phyloP scores from a whole-genome alignment of 2,113 vertebrate genomes.

The Leucopsar rothschildi region DNA sequence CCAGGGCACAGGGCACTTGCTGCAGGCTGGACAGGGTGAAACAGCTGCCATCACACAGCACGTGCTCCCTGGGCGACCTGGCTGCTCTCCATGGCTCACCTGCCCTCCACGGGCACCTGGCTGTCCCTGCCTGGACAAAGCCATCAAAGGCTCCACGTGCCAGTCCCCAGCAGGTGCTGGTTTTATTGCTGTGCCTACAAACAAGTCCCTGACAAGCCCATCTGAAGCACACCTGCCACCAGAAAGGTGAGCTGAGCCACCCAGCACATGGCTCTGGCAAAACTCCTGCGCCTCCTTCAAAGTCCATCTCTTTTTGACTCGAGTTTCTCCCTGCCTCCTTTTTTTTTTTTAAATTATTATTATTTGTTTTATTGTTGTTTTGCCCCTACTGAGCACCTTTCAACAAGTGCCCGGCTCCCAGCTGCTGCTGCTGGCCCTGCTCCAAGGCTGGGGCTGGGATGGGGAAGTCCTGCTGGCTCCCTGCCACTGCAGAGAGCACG shows the following conservation, averaged over 20 bases:
- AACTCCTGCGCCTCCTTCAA: conserved; percentile 53
- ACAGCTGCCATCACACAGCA: not conserved
- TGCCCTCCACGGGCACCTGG: not conserved
- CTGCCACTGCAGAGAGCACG: conserved; percentile 36
- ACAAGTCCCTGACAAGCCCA: not conserved
- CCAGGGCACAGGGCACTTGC: rapidly evolving
- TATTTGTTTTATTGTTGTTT: conserved; percentile 43
- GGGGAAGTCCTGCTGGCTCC: conserved; percentile 74
- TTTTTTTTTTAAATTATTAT: not conserved
- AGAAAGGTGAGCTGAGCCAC: conserved; percentile 68
- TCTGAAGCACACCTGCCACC: conserved; percentile 71
- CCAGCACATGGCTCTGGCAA: conserved; percentile 55
- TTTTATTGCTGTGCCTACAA: conserved; percentile 57
- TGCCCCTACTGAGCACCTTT: conserved; percentile 70
- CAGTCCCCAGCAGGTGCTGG: conserved; percentile 68
- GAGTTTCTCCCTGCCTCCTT: conserved; percentile 7
- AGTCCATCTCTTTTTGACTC: conserved; percentile 27
- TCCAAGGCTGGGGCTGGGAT: conserved; percentile 68
- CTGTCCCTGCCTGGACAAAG: conserved; percentile 28
- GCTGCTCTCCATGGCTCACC: not conserved
- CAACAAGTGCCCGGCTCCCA: conserved; percentile 77
- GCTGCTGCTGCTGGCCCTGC: conserved; percentile 75
- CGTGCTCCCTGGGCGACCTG: not conserved
- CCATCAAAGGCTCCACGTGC: conserved; percentile 42
- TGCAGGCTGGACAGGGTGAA: not conserved